Percentiles rank a stretch among this genome's conserved stretches.
phyloP scores from a whole-genome alignment of 2,113 vertebrate genomes.

The Ageneiosus marmoratus region DNA sequence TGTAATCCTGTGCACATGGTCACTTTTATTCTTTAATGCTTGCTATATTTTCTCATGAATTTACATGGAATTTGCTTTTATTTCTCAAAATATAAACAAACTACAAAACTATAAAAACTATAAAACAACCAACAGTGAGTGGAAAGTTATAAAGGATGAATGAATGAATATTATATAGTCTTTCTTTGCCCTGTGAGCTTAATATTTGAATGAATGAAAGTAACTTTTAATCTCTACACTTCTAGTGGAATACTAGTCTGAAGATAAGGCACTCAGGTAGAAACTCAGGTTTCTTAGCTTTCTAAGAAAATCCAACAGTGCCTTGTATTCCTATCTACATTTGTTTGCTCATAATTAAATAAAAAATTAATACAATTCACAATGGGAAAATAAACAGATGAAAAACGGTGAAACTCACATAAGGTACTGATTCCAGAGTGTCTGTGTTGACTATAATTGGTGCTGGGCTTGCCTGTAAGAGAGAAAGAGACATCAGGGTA shows the following conservation, averaged over 20 bases:
- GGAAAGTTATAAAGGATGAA: neutral
- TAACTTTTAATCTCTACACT: too few species aligned
- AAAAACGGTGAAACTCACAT: constrained; percentile 80
- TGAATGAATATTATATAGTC: too few species aligned
- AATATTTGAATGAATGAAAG: neutral
- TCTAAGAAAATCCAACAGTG: neutral
- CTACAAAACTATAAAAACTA: neutral
- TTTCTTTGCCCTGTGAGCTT: neutral
- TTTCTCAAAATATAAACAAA: neutral
- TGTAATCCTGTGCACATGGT: neutral
- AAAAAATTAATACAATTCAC: neutral
- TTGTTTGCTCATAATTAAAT: neutral
- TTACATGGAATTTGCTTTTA: neutral
- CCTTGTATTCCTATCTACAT: neutral
- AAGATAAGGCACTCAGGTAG: too few species aligned
- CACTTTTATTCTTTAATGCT: neutral
- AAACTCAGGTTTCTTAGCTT: too few species aligned
- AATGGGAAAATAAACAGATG: constrained; percentile 28
- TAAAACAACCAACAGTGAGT: neutral
- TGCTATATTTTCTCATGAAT: neutral
- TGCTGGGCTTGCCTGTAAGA: constrained; percentile 88
- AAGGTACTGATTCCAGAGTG: constrained; percentile 94
- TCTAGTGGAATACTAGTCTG: too few species aligned
- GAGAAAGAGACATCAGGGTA: constrained; percentile 43
- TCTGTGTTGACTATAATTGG: constrained; percentile 97